Conservation (phyloP, 2,113 vertebrate genomes). For the Cinclus mexicanus region DNA sequence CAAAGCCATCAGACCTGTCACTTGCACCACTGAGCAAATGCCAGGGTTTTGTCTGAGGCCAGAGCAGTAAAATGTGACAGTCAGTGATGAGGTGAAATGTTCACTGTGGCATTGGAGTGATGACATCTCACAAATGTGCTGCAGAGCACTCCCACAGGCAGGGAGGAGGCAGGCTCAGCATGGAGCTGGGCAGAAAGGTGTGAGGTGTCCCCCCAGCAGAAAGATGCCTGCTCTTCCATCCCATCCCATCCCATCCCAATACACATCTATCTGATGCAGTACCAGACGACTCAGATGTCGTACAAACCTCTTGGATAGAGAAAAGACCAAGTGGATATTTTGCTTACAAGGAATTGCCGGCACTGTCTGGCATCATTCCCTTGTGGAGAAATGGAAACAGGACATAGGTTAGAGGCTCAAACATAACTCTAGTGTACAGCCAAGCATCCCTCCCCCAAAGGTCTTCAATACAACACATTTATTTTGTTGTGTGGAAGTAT, state of each 20-base stretch:
- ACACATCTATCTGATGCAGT: background rate
- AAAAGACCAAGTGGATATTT: background rate
- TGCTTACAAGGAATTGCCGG: background rate
- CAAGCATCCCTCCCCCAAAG: background rate
- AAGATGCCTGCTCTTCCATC: background rate
- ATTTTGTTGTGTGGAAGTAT: constrained; percentile 18
- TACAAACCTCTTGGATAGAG: background rate
- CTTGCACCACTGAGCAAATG: background rate
- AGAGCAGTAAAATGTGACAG: background rate
- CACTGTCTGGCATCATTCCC: background rate
- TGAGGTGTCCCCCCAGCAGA: background rate
- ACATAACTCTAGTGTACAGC: background rate
- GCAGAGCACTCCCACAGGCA: background rate
- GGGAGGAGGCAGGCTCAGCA: background rate
- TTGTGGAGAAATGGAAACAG: background rate
- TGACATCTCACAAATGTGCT: background rate
- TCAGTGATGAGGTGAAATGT: background rate
- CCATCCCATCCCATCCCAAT: background rate
- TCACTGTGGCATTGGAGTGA: background rate
- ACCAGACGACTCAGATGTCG: background rate
- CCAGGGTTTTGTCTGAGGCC: background rate
- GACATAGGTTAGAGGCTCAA: background rate
- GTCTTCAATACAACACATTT: constrained; percentile 2
- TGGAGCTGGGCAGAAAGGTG: background rate
- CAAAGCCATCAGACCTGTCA: background rate